Evolutionary conservation across 2,888 invertebrate genomes (phyloP).

Genomic region (Pinctada fucata): DNA sequence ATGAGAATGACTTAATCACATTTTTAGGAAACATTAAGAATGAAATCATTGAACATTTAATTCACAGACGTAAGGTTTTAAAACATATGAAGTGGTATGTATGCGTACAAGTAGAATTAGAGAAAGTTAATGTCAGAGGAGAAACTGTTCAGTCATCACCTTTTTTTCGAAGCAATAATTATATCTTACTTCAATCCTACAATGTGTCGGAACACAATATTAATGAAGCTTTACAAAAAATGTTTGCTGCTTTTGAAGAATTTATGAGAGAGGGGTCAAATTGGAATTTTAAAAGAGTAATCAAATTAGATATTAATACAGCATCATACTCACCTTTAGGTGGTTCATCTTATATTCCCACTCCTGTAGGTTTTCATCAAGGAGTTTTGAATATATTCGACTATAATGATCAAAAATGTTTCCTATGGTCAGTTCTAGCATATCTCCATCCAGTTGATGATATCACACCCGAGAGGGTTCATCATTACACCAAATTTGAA

Average conservation of each 20-base stretch:
- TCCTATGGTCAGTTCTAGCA: constrained; percentile 47
- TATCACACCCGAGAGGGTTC: constrained; percentile 19
- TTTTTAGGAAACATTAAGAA: neutral
- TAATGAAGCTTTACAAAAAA: constrained; percentile 39
- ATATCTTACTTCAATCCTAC: neutral
- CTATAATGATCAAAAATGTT: constrained; percentile 47
- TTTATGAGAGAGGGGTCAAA: constrained; percentile 37
- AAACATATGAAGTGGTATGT: neutral
- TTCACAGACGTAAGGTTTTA: neutral
- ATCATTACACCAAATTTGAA: constrained; percentile 31
- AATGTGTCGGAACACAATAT: constrained; percentile 19
- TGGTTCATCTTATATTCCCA: constrained; percentile 38
- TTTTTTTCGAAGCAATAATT: neutral
- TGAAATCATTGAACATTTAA: neutral
- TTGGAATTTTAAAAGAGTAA: constrained; percentile 31
- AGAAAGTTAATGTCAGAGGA: neutral
- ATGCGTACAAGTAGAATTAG: neutral
- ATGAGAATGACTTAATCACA: neutral
- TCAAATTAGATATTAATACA: constrained; percentile 36
- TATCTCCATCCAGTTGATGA: constrained; percentile 39
- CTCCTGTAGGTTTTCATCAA: constrained; percentile 26
- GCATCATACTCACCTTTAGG: constrained; percentile 37
- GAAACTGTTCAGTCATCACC: neutral
- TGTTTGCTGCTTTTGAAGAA: constrained; percentile 37
- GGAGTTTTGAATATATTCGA: constrained; percentile 51